These are phyloP conservation scores for Willowsia nigromaculata DNA, from an alignment of 2,888 invertebrate genomes.

Conservation along the genomic window DNA sequence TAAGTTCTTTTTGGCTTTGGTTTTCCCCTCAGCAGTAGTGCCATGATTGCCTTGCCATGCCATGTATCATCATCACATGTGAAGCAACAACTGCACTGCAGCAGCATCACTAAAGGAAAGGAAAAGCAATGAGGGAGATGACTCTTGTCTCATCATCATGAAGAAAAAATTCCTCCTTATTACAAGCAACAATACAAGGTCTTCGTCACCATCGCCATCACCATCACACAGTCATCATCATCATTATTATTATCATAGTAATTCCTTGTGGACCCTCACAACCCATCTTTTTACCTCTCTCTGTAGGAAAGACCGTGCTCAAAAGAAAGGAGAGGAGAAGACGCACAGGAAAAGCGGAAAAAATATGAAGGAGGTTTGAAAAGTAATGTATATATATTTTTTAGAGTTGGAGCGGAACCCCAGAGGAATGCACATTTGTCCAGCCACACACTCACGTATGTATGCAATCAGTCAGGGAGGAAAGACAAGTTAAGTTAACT, in stretches of 20 bases:
- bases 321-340: background rate
- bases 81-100: constrained; percentile 62
- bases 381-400: constrained; percentile 39
- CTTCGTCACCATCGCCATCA: constrained; percentile 73
- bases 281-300: background rate
- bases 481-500: constrained; percentile 66
- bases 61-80: constrained; percentile 61
- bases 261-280: constrained; percentile 64
- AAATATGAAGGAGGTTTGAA: constrained; percentile 8
- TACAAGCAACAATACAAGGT: constrained; percentile 73
- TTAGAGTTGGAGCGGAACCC: constrained; percentile 66
- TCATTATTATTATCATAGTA: constrained; percentile 66
- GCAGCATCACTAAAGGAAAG: background rate
- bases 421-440: constrained; percentile 73
- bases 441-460: constrained; percentile 73
- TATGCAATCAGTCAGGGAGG: constrained; percentile 69
- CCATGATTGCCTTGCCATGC: constrained; percentile 55
- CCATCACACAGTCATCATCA: constrained; percentile 53
- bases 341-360: constrained; percentile 8
- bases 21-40: constrained; percentile 54
- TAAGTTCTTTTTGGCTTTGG: constrained; percentile 44
- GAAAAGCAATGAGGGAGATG: constrained; percentile 18
- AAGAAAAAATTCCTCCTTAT: constrained; percentile 59
- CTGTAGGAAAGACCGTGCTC: background rate
- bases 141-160: constrained; percentile 26